A percentile compares a stretch with the other conserved stretches of the same genome.
Conservation (phyloP, 2,797 vertebrate genomes). For the Thaleichthys pacificus region DNA sequence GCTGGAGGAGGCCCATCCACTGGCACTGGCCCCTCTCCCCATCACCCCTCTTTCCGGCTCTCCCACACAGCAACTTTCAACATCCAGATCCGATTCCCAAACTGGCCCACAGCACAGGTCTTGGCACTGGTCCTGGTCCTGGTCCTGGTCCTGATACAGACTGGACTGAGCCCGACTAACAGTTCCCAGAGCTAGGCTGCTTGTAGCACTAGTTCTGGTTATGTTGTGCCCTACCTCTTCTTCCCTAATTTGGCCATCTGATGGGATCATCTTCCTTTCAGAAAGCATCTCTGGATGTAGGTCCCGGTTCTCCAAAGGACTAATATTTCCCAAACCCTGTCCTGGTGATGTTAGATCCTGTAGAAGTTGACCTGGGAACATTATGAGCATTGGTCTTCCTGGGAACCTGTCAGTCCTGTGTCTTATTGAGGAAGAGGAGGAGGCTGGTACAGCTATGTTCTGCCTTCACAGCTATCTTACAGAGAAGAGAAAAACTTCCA, state of each 20-base stretch:
- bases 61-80: too few species aligned
- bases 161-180: background rate
- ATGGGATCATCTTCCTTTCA: background rate
- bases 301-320: background rate
- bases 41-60: background rate
- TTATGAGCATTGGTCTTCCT: background rate
- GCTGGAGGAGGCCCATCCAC: background rate
- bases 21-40: too few species aligned
- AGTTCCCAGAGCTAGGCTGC: background rate
- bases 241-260: background rate
- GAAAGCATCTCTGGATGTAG: slow-evolving; percentile 1
- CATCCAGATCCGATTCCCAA: too few species aligned
- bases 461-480: slow-evolving; percentile 25
- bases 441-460: slow-evolving; percentile 30
- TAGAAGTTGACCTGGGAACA: background rate
- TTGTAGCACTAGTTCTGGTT: background rate
- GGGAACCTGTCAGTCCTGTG: too few species aligned
- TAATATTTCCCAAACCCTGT: background rate
- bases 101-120: too few species aligned
- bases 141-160: background rate
- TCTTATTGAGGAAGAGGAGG: slow-evolving; percentile 5
- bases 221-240: background rate
- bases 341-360: too few species aligned
- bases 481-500: slow-evolving; percentile 17
- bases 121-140: background rate